Evolutionary conservation across 2,113 vertebrate genomes (phyloP).

Genomic region (Thymallus thymallus): DNA sequence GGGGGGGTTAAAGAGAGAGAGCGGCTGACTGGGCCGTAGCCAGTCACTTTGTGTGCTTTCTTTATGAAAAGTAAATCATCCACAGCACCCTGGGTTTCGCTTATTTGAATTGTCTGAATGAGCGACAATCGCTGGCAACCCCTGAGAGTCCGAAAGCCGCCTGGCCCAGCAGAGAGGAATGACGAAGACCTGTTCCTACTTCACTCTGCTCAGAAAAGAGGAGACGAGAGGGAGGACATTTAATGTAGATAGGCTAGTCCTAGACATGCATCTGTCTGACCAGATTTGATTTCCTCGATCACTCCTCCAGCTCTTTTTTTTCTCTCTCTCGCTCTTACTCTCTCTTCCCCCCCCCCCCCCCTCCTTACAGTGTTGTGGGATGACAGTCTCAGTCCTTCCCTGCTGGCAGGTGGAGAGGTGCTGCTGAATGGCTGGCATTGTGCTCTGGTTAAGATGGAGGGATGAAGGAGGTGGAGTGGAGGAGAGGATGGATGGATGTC

Average conservation of each 20-base stretch:
- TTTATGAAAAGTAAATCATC: slow-evolving; percentile 75
- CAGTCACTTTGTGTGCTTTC: slow-evolving; percentile 68
- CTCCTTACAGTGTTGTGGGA: slow-evolving; percentile 59
- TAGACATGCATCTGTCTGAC: slow-evolving; percentile 23
- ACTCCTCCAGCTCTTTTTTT: too few species aligned
- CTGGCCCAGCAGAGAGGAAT: slow-evolving; percentile 11
- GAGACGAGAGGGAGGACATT: slow-evolving; percentile 6
- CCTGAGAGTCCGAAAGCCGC: slow-evolving; percentile 17
- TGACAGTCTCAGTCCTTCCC: slow-evolving; percentile 46
- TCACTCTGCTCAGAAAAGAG: slow-evolving; percentile 8
- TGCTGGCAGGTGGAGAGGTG: slow-evolving; percentile 45
- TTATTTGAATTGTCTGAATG: slow-evolving; percentile 59
- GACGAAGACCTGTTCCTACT: slow-evolving; percentile 32
- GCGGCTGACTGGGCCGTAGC: slow-evolving; percentile 30
- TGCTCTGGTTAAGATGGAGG: slow-evolving; percentile 35
- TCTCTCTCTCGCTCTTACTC: too few species aligned
- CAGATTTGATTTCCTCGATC: slow-evolving; percentile 23
- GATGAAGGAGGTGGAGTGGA: slow-evolving; percentile 11
- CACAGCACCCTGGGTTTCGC: slow-evolving; percentile 66
- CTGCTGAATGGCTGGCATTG: slow-evolving; percentile 70
- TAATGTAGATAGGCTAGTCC: slow-evolving; percentile 14
- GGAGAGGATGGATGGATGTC: slow-evolving; percentile 11
- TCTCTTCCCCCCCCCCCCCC: neutral
- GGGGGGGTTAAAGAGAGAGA: slow-evolving; percentile 14
- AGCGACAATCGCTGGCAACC: slow-evolving; percentile 65